Evolutionary conservation across 2,113 vertebrate species (phyloP).

Genomic region (Dolichotis patagonum): DNA sequence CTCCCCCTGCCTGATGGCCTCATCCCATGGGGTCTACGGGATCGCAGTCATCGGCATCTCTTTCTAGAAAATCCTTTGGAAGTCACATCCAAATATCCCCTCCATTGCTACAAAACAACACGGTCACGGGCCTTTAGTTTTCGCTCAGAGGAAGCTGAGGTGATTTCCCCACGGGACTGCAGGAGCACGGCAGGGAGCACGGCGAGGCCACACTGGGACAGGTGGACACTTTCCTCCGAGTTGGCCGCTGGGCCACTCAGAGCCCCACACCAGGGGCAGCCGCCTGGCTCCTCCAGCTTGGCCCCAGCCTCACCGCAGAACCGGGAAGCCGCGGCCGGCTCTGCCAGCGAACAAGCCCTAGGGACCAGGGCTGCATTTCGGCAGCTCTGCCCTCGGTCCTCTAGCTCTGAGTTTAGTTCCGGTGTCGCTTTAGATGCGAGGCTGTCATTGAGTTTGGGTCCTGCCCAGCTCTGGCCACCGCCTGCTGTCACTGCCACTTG

Average conservation of each 20-base stretch:
- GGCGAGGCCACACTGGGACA: not conserved
- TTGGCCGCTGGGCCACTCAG: not conserved
- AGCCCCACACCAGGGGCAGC: accelerated
- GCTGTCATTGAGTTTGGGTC: accelerated
- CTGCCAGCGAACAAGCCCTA: too few species aligned
- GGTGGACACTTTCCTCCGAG: accelerated
- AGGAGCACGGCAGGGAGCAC: accelerated
- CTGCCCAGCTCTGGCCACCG: accelerated
- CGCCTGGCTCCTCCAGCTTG: accelerated
- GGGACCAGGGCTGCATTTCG: accelerated
- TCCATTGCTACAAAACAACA: not conserved
- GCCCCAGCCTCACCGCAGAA: not conserved
- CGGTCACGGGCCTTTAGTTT: accelerated
- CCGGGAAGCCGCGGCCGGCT: not conserved
- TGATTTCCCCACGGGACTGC: not conserved
- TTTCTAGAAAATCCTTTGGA: not conserved
- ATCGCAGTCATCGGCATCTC: not conserved
- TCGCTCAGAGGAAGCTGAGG: not conserved
- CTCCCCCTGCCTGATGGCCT: not conserved
- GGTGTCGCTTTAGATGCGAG: not conserved
- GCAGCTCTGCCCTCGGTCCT: not conserved
- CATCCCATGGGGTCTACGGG: not conserved
- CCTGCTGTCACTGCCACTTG: not conserved
- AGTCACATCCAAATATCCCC: not conserved
- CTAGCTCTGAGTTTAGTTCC: not conserved